These are phyloP conservation scores for Bombylius major DNA, from an alignment of 2,888 invertebrate genomes.

Conservation along the genomic window DNA sequence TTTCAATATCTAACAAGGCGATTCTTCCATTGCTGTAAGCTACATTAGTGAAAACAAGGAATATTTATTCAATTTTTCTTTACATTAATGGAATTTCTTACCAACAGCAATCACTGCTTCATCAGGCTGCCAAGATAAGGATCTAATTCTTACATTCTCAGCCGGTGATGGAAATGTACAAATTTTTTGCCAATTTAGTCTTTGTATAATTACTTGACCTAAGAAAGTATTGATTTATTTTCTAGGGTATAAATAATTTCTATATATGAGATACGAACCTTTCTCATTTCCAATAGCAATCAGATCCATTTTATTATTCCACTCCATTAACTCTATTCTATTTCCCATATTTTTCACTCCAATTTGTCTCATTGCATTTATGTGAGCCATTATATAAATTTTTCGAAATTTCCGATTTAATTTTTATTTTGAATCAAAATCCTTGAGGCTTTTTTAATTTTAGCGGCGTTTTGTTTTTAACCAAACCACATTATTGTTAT, in stretches of 20 bases:
- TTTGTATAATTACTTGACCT: conserved; percentile 80
- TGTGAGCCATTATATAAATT: conserved; percentile 24
- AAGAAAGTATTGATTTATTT: conserved; percentile 1
- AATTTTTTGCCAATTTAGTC: conserved; percentile 87
- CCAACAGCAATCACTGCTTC: conserved; percentile 63
- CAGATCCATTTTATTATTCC: conserved; percentile 90
- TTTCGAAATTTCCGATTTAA: too few relatives aligned
- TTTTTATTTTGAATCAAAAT: too few relatives aligned
- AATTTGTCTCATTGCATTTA: conserved; percentile 33
- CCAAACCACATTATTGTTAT: too few relatives aligned
- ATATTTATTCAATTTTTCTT: conserved; percentile 20
- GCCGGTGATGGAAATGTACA: conserved; percentile 69
- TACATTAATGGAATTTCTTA: conserved; percentile 30
- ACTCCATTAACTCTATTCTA: conserved; percentile 67
- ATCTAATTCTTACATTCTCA: conserved; percentile 60
- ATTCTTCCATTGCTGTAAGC: conserved; percentile 60
- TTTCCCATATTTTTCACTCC: conserved; percentile 33
- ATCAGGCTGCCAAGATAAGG: conserved; percentile 88
- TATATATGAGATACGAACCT: conserved; percentile 40
- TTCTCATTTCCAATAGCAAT: conserved; percentile 76
- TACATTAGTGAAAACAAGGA: conserved; percentile 42
- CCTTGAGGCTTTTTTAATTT: too few relatives aligned
- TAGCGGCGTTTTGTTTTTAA: too few relatives aligned
- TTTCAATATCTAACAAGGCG: conserved; percentile 70
- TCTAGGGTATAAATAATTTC: background rate